Conservation (phyloP, 2,888 invertebrate genomes). For the Salticus scenicus region DNA sequence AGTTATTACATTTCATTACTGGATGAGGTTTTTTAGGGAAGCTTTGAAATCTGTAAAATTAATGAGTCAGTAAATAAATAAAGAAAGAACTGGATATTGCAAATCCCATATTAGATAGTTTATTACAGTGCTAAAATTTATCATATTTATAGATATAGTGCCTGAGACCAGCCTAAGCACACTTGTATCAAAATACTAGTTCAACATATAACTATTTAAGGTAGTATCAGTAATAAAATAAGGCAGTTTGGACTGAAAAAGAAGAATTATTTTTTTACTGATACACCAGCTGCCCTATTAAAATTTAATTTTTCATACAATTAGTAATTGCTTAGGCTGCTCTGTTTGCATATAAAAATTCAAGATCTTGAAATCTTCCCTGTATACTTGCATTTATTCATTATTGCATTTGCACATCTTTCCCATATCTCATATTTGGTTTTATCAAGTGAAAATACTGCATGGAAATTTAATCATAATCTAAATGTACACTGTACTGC, state of each 20-base stretch:
- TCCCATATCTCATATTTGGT: constrained; percentile 54
- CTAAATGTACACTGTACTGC: too few species aligned
- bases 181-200: neutral
- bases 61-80: constrained; percentile 22
- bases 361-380: constrained; percentile 60
- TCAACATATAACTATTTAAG: neutral
- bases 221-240: neutral
- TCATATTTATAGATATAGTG: constrained; percentile 49
- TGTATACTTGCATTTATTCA: constrained; percentile 65
- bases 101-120: constrained; percentile 54
- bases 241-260: neutral
- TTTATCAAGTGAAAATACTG: too few species aligned
- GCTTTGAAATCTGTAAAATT: constrained; percentile 59
- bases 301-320: neutral
- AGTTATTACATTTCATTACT: constrained; percentile 62
- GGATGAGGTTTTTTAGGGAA: constrained; percentile 53
- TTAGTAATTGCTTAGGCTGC: constrained; percentile 55
- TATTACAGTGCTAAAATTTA: constrained; percentile 43
- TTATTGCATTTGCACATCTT: constrained; percentile 54
- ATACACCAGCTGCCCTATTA: neutral
- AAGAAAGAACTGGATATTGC: constrained; percentile 14
- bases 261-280: neutral
- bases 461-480: too few species aligned
- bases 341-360: constrained; percentile 40
- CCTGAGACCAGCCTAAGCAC: constrained; percentile 59